phyloP scores from a whole-genome alignment of 1,140 invertebrate species.

The Eulimnadia texana region DNA sequence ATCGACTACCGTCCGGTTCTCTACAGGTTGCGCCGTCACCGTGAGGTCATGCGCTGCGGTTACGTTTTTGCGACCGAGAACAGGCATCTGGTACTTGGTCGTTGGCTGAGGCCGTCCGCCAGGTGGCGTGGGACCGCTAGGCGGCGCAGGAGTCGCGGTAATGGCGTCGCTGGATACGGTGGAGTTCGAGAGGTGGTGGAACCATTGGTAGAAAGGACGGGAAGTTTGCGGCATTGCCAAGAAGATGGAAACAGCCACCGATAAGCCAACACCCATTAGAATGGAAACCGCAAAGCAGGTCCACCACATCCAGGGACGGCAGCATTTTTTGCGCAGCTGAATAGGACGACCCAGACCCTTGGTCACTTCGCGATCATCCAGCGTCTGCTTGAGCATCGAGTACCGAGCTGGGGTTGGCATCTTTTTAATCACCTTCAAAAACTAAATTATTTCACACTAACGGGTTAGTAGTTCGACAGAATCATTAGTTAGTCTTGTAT shows the following conservation, averaged over 20 bases:
- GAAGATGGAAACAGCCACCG: not conserved
- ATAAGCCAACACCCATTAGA: not conserved
- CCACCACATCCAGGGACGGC: not conserved
- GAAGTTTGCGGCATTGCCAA: not conserved
- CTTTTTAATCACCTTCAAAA: not conserved
- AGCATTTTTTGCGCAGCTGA: not conserved
- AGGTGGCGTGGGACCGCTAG: not conserved
- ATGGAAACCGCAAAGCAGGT: not conserved
- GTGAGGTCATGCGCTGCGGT: not conserved
- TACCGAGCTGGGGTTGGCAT: not conserved
- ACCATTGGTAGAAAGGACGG: not conserved
- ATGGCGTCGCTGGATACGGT: not conserved
- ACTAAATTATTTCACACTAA: not conserved
- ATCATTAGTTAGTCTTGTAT: too few relatives aligned
- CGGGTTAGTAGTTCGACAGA: too few relatives aligned
- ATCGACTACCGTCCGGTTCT: not conserved
- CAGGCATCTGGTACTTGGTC: not conserved
- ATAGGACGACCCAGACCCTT: not conserved
- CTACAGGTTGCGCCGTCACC: not conserved
- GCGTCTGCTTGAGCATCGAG: not conserved
- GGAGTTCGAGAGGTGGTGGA: not conserved
- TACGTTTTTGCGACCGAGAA: not conserved
- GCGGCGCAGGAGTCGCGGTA: not conserved
- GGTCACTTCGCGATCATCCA: not conserved
- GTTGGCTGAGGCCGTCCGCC: too few relatives aligned